These are phyloP conservation scores for Sphyrna mokarran DNA, from an alignment of 2,113 vertebrate species.

Conservation along the genomic window DNA sequence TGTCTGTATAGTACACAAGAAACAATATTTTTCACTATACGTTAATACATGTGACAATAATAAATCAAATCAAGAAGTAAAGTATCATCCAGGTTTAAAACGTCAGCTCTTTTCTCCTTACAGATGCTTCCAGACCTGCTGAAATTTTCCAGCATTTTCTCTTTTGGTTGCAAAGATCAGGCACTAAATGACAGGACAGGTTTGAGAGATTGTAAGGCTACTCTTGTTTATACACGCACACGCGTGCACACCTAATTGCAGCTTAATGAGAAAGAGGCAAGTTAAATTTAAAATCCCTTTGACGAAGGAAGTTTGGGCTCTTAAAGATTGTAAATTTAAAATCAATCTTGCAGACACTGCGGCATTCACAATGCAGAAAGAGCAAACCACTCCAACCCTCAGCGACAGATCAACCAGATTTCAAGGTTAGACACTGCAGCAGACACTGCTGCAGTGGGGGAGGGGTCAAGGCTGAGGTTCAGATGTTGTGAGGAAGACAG, in stretches of 20 bases:
- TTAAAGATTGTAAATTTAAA: no score
- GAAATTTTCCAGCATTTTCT: background rate
- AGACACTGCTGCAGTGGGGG: background rate
- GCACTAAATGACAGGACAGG: background rate
- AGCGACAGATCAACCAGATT: background rate
- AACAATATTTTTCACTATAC: no score
- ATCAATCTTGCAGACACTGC: background rate
- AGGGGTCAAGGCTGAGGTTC: background rate
- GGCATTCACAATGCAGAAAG: no score
- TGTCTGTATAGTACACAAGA: no score
- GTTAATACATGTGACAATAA: no score
- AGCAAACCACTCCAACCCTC: background rate
- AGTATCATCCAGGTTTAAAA: no score
- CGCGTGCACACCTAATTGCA: background rate
- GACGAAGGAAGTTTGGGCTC: background rate
- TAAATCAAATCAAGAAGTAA: no score
- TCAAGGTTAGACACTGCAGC: background rate
- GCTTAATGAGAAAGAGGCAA: background rate
- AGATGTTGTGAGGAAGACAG: background rate
- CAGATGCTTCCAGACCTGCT: no score
- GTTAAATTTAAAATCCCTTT: background rate
- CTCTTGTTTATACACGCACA: background rate
- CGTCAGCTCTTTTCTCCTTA: no score
- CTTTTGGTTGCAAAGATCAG: background rate
- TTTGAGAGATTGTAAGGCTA: background rate